Evolutionary conservation across 2,888 invertebrate species (phyloP).

Genomic region (Oligia strigilis): DNA sequence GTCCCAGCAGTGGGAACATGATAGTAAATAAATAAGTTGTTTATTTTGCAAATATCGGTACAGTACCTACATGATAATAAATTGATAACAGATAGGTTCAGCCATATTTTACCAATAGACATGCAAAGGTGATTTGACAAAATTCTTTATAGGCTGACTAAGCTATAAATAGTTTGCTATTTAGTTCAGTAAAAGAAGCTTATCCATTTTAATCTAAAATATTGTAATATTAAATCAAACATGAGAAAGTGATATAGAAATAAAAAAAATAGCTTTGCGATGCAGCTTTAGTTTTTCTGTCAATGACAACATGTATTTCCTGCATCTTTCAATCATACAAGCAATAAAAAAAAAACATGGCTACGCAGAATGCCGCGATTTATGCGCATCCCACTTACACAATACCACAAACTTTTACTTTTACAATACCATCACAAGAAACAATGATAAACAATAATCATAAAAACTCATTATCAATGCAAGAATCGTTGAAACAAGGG

Average conservation of each 20-base stretch:
- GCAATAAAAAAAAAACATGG: too few relatives aligned
- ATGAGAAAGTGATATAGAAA: background rate
- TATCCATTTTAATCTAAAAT: background rate
- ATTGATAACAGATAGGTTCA: too few relatives aligned
- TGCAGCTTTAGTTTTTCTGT: background rate
- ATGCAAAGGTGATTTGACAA: too few relatives aligned
- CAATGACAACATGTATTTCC: background rate
- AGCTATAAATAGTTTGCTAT: too few relatives aligned
- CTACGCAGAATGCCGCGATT: background rate
- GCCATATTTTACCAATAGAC: too few relatives aligned
- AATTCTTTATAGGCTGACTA: background rate
- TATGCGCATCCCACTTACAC: background rate
- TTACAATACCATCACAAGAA: slow-evolving; percentile 38
- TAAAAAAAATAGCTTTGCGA: background rate
- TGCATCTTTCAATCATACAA: too few relatives aligned
- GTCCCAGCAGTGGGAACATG: too few relatives aligned
- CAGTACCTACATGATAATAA: too few relatives aligned
- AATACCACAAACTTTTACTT: background rate
- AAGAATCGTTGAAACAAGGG: slow-evolving; percentile 80
- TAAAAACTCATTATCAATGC: slow-evolving; percentile 79
- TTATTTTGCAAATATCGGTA: too few relatives aligned
- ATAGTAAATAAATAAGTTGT: too few relatives aligned
- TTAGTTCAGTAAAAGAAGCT: background rate
- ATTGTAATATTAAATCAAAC: background rate
- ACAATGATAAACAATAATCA: slow-evolving; percentile 57